phyloP scores from a whole-genome alignment of 2,797 vertebrate genomes.

The Gambusia yucatana region DNA sequence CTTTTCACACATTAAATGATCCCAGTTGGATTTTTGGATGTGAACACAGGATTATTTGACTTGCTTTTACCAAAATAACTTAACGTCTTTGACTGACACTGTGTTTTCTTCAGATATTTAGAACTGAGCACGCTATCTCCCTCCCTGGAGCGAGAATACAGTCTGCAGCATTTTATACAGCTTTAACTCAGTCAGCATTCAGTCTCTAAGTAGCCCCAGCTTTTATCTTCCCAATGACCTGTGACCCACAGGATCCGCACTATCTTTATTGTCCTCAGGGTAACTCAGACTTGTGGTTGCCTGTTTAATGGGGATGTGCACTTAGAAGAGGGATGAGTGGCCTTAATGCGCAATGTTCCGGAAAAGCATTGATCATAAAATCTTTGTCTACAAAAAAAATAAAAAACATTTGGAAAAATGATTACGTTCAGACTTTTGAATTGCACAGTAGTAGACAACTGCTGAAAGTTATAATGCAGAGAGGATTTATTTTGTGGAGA shows the following conservation, averaged over 20 bases:
- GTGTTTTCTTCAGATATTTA: constrained; percentile 31
- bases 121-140: constrained; percentile 39
- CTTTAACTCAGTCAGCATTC: constrained; percentile 40
- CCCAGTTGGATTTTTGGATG: background rate
- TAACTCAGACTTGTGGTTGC: constrained; percentile 60
- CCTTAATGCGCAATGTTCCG: constrained; percentile 30
- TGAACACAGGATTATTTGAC: background rate
- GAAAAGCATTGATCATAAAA: constrained; percentile 42
- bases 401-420: constrained; percentile 42
- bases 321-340: constrained; percentile 50
- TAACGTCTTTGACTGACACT: background rate
- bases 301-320: constrained; percentile 64
- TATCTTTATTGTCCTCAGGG: constrained; percentile 53
- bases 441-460: background rate
- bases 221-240: constrained; percentile 51
- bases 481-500: constrained; percentile 13
- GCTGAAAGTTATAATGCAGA: background rate
- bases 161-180: constrained; percentile 45
- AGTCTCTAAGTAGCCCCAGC: constrained; percentile 33
- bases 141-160: constrained; percentile 29
- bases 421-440: constrained; percentile 24
- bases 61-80: background rate
- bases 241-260: constrained; percentile 61
- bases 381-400: constrained; percentile 36
- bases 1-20: background rate